Conservation (phyloP, 1,140 invertebrate species). For the Pogonus chalceus region DNA sequence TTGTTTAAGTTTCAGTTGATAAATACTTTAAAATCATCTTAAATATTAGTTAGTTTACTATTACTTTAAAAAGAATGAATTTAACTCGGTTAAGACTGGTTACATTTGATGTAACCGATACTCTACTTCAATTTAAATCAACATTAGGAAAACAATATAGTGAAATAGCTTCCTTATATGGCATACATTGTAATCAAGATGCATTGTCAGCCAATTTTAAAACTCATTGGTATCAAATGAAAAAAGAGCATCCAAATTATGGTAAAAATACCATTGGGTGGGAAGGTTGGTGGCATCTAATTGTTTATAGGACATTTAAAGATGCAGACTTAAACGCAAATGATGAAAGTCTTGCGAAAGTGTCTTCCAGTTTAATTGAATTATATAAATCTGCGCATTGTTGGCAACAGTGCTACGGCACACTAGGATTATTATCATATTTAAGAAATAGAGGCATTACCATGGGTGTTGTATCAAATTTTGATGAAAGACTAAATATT, state of each 20-base stretch:
- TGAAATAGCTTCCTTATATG: slow-evolving; percentile 54
- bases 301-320: slow-evolving; percentile 56
- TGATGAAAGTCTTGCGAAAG: slow-evolving; percentile 38
- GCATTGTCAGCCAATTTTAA: slow-evolving; percentile 53
- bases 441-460: slow-evolving; percentile 39
- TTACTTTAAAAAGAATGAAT: no score
- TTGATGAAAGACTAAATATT: slow-evolving; percentile 64
- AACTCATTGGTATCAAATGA: slow-evolving; percentile 49
- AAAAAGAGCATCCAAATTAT: slow-evolving; percentile 66
- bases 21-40: no score
- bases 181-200: slow-evolving; percentile 48
- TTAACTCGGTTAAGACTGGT: slow-evolving; percentile 48
- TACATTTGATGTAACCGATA: slow-evolving; percentile 83
- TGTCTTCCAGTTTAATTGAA: slow-evolving; percentile 52
- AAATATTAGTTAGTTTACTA: no score
- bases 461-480: slow-evolving; percentile 80
- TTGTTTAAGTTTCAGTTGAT: no score
- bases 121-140: slow-evolving; percentile 59
- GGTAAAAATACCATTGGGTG: slow-evolving; percentile 58
- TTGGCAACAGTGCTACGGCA: slow-evolving; percentile 60
- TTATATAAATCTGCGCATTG: slow-evolving; percentile 55
- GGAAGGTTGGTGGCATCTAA: slow-evolving; percentile 69
- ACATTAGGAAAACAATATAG: slow-evolving; percentile 65
- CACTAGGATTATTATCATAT: slow-evolving; percentile 49
- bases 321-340: slow-evolving; percentile 36